These are phyloP conservation scores for Oreochromis aureus DNA, from an alignment of 2,113 vertebrate species.

Conservation along the genomic window DNA sequence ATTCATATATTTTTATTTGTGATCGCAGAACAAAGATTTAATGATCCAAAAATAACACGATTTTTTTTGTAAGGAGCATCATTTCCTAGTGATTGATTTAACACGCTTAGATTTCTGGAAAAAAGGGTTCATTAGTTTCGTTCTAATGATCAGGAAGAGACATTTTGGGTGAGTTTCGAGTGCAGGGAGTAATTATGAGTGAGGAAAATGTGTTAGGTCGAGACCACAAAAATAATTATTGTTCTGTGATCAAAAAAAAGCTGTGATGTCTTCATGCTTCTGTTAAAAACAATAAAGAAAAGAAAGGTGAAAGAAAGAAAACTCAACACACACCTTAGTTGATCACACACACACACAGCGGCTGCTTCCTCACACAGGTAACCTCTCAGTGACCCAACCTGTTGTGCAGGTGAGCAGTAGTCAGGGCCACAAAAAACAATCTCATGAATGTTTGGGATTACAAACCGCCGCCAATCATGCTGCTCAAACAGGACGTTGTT, in stretches of 20 bases:
- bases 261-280: background rate
- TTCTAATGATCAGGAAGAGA: background rate
- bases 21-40: background rate
- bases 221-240: background rate
- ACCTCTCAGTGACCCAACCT: background rate
- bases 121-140: background rate
- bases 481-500: background rate
- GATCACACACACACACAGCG: background rate
- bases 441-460: constrained; percentile 45
- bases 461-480: constrained; percentile 24
- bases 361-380: background rate
- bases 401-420: background rate
- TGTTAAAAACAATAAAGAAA: background rate
- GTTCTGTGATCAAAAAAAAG: background rate
- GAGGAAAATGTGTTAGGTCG: background rate
- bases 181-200: background rate
- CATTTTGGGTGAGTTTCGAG: background rate
- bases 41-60: background rate
- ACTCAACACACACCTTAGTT: background rate
- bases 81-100: background rate
- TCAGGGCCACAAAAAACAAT: constrained; percentile 30
- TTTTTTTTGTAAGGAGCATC: background rate
- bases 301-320: background rate
- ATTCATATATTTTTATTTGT: background rate
- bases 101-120: background rate